These are phyloP conservation scores for Pristionchus exspectatus DNA, from an alignment of 2,888 invertebrate genomes.

Conservation along the genomic window DNA sequence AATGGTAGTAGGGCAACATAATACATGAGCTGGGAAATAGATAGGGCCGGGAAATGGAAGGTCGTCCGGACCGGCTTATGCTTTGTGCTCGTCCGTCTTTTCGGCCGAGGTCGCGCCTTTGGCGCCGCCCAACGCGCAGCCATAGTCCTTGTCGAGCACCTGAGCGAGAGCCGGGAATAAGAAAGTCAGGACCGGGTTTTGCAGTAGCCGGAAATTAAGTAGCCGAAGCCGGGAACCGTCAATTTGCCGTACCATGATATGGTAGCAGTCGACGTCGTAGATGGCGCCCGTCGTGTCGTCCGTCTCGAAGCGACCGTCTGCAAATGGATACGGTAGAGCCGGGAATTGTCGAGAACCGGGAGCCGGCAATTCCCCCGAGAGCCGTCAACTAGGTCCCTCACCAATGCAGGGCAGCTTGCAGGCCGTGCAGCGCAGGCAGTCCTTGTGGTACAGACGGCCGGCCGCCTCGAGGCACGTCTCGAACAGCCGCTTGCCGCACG, in stretches of 20 bases:
- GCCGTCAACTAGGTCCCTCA: background rate
- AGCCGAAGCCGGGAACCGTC: background rate
- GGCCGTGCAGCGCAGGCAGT: conserved; percentile 8
- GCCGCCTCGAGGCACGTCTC: conserved; percentile 2
- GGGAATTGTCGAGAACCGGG: background rate
- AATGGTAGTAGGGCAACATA: background rate
- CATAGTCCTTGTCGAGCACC: background rate
- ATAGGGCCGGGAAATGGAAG: background rate
- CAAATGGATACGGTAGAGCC: background rate
- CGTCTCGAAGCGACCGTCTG: background rate
- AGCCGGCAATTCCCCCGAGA: background rate
- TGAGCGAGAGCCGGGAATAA: conserved; percentile 4
- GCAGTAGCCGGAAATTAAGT: background rate
- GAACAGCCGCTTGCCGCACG: background rate
- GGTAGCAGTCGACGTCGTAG: conserved; percentile 51
- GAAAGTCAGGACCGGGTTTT: background rate
- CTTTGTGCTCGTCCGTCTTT: background rate
- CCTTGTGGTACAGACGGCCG: conserved; percentile 36
- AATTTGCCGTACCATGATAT: background rate
- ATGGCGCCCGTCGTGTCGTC: conserved; percentile 30
- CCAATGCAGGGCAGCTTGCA: background rate
- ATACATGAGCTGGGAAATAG: background rate
- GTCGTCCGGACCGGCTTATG: background rate
- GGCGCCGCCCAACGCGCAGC: background rate
- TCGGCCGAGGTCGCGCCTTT: background rate